Evolutionary conservation across 2,888 invertebrate genomes (phyloP).

Genomic region (Bruchidius siliquastri): DNA sequence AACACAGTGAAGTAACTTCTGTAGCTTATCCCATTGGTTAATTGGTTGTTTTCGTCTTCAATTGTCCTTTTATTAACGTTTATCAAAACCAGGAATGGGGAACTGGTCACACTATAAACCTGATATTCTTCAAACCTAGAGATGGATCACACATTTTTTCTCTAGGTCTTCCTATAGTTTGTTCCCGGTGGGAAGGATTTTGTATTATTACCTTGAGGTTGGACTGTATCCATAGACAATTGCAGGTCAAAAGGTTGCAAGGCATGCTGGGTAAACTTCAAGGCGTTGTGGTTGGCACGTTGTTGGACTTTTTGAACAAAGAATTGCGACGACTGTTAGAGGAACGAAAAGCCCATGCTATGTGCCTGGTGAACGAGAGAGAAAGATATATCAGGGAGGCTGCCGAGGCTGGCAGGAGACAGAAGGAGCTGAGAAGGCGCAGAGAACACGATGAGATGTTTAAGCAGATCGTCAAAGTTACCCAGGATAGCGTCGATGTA

Average conservation of each 20-base stretch:
- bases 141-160: too few relatives aligned
- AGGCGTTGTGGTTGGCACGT: constrained; percentile 66
- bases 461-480: constrained; percentile 60
- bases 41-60: too few relatives aligned
- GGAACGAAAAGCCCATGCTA: constrained; percentile 74
- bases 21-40: too few relatives aligned
- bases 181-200: too few relatives aligned
- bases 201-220: not conserved
- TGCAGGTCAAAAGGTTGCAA: constrained; percentile 53
- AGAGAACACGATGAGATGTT: constrained; percentile 78
- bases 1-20: not conserved
- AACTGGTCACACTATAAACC: too few relatives aligned
- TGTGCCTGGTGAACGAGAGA: constrained; percentile 71
- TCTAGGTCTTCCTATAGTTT: too few relatives aligned
- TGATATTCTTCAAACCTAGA: too few relatives aligned
- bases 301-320: constrained; percentile 71
- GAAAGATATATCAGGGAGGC: constrained; percentile 50
- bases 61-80: too few relatives aligned
- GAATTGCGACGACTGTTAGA: constrained; percentile 72
- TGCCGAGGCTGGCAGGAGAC: constrained; percentile 56
- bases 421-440: constrained; percentile 68
- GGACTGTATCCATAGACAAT: not conserved
- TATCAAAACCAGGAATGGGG: too few relatives aligned
- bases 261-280: constrained; percentile 66
- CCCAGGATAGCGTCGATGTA: constrained; percentile 57